Conservation (phyloP, 2,888 invertebrate genomes). For the Tenthredo amoena region DNA sequence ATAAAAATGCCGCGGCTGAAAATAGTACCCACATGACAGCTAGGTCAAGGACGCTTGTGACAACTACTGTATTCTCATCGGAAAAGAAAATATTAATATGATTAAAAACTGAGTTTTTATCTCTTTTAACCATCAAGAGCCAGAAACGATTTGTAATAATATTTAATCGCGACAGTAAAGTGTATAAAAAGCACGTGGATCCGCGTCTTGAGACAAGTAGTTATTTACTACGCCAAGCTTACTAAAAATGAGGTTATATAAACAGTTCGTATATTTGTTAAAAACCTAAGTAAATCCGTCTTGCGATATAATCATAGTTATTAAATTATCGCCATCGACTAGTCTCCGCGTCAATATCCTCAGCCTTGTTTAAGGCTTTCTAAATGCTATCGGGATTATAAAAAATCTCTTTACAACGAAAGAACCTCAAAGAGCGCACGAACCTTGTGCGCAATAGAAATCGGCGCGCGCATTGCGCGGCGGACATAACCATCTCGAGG, state of each 20-base stretch:
- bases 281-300: background rate
- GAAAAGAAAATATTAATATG: background rate
- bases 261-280: background rate
- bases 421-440: background rate
- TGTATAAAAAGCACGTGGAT: slow-evolving; percentile 54
- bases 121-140: background rate
- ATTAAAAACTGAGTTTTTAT: slow-evolving; percentile 13
- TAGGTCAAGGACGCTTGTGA: slow-evolving; percentile 53
- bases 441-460: slow-evolving; percentile 31
- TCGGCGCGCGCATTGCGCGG: slow-evolving; percentile 55
- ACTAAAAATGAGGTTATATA: background rate
- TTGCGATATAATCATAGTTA: background rate
- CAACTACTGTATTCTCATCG: background rate
- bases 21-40: slow-evolving; percentile 51
- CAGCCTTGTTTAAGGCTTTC: background rate
- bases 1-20: slow-evolving; percentile 49
- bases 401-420: background rate
- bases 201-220: slow-evolving; percentile 54
- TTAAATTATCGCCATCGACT: background rate
- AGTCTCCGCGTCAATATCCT: background rate
- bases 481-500: slow-evolving; percentile 43
- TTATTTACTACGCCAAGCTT: slow-evolving; percentile 25
- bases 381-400: background rate
- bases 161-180: background rate
- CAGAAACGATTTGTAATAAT: background rate